Percentiles rank a stretch among this genome's conserved stretches.
Conservation (phyloP, 2,113 vertebrate genomes). For the Cardinalis cardinalis region DNA sequence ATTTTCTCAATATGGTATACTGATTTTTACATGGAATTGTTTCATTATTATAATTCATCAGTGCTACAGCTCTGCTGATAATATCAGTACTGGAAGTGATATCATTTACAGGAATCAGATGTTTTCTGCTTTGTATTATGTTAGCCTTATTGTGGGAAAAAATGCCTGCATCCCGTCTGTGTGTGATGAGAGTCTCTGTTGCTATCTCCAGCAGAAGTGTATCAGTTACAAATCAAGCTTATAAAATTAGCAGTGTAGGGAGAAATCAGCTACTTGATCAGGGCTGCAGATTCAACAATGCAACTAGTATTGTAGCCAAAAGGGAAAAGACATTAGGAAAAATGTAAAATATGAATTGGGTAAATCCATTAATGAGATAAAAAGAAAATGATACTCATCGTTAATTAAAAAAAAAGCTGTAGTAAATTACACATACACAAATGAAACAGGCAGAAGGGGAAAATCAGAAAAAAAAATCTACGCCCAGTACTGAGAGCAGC, state of each 20-base stretch:
- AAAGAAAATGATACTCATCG: neutral
- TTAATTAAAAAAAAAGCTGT: neutral
- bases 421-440: neutral
- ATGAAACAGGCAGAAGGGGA: neutral
- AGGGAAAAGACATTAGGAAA: neutral
- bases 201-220: neutral
- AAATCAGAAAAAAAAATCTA: neutral
- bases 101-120: neutral
- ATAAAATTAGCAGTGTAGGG: neutral
- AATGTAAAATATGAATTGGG: neutral
- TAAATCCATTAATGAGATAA: neutral
- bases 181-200: neutral
- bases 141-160: neutral
- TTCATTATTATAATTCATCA: neutral
- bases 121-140: neutral
- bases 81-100: neutral
- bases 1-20: neutral
- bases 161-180: neutral
- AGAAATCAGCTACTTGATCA: neutral
- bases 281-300: neutral
- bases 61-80: neutral
- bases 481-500: neutral
- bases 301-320: neutral
- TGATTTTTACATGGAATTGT: neutral
- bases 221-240: neutral